A percentile compares a stretch with the other conserved stretches of the same genome.
These are phyloP conservation scores for Centropyge bicolor DNA, from an alignment of 2,797 vertebrate species.

Conservation along the genomic window DNA sequence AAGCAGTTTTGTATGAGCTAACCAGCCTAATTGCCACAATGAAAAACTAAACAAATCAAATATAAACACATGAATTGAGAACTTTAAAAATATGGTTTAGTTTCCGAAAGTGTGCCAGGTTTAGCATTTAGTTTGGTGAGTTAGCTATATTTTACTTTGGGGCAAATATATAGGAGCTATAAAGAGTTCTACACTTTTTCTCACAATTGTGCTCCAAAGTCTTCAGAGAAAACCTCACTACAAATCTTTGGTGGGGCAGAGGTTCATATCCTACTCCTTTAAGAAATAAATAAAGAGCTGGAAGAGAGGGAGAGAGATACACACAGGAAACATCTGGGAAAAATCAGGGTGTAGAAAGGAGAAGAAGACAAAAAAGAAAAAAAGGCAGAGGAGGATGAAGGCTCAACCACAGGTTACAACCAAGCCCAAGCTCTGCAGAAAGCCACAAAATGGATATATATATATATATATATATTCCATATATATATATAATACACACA, in stretches of 20 bases:
- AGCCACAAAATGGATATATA: conserved; percentile 61
- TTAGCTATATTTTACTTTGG: conserved; percentile 46
- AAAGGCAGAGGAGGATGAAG: conserved; percentile 67
- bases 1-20: conserved; percentile 27
- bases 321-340: conserved; percentile 97
- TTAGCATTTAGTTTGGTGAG: conserved; percentile 43
- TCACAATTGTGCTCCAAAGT: conserved; percentile 73
- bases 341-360: conserved; percentile 76
- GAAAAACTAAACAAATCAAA: conserved; percentile 36
- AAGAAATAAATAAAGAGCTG: conserved; percentile 60
- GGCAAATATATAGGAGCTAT: conserved; percentile 60
- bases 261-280: conserved; percentile 70
- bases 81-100: conserved; percentile 25
- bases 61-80: conserved; percentile 14
- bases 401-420: conserved; percentile 83
- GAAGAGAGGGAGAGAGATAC: conserved; percentile 63
- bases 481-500: background rate
- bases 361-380: conserved; percentile 54
- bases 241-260: conserved; percentile 67
- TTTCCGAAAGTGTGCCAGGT: conserved; percentile 36
- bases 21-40: conserved; percentile 16
- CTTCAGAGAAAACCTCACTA: conserved; percentile 67
- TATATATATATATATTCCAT: conserved; percentile 35
- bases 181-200: conserved; percentile 66
- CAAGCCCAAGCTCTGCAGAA: conserved; percentile 68